These are phyloP conservation scores for Peromyscus polionotus DNA, from an alignment of 2,113 vertebrate species.

Conservation along the genomic window DNA sequence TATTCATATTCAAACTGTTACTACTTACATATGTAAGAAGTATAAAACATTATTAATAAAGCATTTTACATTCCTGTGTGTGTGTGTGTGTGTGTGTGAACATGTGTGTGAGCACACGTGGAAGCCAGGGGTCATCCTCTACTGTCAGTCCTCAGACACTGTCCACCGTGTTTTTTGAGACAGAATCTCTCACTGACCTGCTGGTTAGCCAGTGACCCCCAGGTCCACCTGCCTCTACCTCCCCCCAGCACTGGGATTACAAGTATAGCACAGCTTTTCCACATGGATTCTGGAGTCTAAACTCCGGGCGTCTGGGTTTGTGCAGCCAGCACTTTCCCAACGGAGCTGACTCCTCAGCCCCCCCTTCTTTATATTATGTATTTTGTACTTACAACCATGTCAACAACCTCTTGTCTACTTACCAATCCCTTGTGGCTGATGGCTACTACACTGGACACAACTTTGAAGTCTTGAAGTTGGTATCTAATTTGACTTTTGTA, in stretches of 20 bases:
- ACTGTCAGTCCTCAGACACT: neutral
- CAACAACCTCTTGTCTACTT: neutral
- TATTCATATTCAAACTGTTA: slow-evolving; percentile 18
- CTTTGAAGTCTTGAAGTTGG: neutral
- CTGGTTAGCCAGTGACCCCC: neutral
- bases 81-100: neutral
- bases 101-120: accelerated
- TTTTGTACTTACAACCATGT: neutral
- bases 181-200: neutral
- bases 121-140: neutral
- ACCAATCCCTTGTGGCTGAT: neutral
- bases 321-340: neutral
- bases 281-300: neutral
- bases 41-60: neutral
- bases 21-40: neutral
- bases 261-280: neutral
- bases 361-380: neutral
- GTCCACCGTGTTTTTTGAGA: neutral
- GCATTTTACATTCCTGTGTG: neutral
- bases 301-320: neutral
- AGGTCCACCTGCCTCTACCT: neutral
- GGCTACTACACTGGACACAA: neutral
- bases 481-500: neutral
- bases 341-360: neutral
- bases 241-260: neutral